Conservation (phyloP, 2,113 vertebrate species). For the Myrmecophaga tridactyla region DNA sequence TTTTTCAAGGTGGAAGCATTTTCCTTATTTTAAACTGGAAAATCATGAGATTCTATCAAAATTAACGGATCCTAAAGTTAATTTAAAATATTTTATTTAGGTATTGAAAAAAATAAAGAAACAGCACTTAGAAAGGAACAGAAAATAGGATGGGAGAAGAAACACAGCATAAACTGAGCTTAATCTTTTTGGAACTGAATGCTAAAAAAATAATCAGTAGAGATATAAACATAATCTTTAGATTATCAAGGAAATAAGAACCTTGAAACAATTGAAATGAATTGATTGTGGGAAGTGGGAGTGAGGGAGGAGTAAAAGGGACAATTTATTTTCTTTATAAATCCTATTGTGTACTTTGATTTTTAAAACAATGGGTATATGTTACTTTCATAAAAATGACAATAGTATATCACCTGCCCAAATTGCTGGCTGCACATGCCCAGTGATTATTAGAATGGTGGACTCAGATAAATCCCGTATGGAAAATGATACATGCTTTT, state of each 20-base stretch:
- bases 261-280: not conserved
- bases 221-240: too few relatives aligned
- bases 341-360: not conserved
- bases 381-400: not conserved
- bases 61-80: not conserved
- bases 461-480: not conserved
- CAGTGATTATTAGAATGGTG: not conserved
- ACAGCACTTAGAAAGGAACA: not conserved
- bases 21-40: not conserved
- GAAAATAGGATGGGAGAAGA: not conserved
- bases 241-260: not conserved
- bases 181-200: not conserved
- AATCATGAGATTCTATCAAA: not conserved
- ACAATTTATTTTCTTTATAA: not conserved
- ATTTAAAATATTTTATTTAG: not conserved
- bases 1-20: not conserved
- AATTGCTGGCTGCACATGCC: not conserved
- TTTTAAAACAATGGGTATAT: not conserved
- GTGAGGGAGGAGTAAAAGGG: rapidly evolving
- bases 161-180: not conserved
- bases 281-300: not conserved
- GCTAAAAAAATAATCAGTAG: not conserved
- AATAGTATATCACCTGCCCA: not conserved
- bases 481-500: not conserved
- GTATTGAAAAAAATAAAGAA: not conserved